Percentiles rank a stretch among this genome's conserved stretches.
Evolutionary conservation across 2,888 invertebrate genomes (phyloP).

Genomic region (Lycia hirtaria): DNA sequence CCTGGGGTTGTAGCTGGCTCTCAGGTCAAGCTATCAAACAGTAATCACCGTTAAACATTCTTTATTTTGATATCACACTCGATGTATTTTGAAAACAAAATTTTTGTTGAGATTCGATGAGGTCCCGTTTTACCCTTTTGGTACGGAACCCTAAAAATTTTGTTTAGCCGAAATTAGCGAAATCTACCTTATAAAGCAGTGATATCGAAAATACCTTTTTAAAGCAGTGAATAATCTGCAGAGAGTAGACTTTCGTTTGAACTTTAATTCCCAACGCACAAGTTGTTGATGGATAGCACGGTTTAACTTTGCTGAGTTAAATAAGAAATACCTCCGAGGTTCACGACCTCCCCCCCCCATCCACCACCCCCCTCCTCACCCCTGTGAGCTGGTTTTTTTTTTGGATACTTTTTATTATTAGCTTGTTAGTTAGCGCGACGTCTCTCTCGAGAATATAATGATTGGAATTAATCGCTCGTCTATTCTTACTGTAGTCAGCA

Average conservation of each 20-base stretch:
- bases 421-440: neutral
- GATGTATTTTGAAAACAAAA: no score
- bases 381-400: neutral
- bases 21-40: no score
- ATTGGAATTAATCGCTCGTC: neutral
- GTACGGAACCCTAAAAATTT: no score
- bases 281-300: conserved; percentile 22
- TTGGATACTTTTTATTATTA: neutral
- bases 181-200: no score
- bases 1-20: no score
- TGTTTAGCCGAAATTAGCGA: no score
- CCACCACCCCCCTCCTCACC: neutral
- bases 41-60: no score
- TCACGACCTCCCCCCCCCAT: neutral
- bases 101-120: no score
- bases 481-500: neutral
- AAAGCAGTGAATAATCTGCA: neutral
- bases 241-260: conserved; percentile 15
- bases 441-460: neutral
- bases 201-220: neutral
- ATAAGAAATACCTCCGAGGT: conserved; percentile 11
- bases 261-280: conserved; percentile 13
- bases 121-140: no score
- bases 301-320: conserved; percentile 9
- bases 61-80: no score